Evolutionary conservation across 53 echinoderm and acorn worm species (phyloP).

Genomic region (Astropecten irregularis): DNA sequence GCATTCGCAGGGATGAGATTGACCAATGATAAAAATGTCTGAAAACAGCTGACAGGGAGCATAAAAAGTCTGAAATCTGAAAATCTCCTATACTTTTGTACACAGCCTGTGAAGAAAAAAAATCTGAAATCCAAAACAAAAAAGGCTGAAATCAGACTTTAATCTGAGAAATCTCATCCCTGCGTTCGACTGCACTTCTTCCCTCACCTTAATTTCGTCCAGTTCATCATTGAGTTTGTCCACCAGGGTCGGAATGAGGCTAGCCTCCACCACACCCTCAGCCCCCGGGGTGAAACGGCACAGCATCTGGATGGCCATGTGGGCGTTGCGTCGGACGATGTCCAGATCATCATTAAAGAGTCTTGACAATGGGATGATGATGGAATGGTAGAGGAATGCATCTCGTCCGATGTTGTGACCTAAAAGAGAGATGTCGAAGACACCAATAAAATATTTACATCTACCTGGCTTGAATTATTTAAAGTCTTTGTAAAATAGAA

Average conservation of each 20-base stretch:
- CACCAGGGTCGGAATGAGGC: constrained; percentile 89
- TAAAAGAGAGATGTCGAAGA: constrained; percentile 15
- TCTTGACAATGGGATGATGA: constrained; percentile 83
- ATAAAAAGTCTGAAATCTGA: too few relatives aligned
- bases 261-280: constrained; percentile 86
- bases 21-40: too few relatives aligned
- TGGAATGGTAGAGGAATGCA: constrained; percentile 82
- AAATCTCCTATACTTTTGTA: too few relatives aligned
- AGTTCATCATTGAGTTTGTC: constrained; percentile 86
- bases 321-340: constrained; percentile 84
- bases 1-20: too few relatives aligned
- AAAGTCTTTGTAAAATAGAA: too few relatives aligned
- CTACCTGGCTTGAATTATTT: too few relatives aligned
- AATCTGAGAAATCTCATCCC: too few relatives aligned
- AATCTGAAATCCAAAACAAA: too few relatives aligned
- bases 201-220: constrained; percentile 94
- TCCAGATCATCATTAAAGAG: constrained; percentile 87
- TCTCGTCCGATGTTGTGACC: constrained; percentile 97
- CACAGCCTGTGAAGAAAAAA: too few relatives aligned
- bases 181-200: too few relatives aligned
- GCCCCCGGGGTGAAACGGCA: constrained; percentile 89
- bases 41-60: too few relatives aligned
- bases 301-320: constrained; percentile 99
- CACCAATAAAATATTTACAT: not conserved
- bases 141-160: too few relatives aligned